Conservation (phyloP, 2,888 invertebrate genomes). For the Drosophila ustulata region DNA sequence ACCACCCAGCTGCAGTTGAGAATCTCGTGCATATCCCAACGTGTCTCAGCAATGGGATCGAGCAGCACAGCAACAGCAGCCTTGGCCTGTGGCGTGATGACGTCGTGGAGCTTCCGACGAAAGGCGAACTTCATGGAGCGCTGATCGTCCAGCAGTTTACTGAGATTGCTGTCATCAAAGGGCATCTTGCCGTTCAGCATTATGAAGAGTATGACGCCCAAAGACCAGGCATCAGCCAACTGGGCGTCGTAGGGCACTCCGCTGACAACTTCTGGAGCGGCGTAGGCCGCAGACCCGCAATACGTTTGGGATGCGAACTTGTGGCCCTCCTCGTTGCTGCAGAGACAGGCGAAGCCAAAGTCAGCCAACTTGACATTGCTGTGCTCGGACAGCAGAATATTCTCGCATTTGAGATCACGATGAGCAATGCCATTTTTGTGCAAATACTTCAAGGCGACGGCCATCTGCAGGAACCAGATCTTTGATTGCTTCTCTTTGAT, state of each 20-base stretch:
- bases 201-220: conserved; percentile 95
- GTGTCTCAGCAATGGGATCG: conserved; percentile 92
- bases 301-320: conserved; percentile 94
- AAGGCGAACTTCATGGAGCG: conserved; percentile 92
- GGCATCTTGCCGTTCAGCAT: conserved; percentile 98
- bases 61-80: conserved; percentile 92
- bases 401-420: conserved; percentile 96
- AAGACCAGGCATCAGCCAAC: conserved; percentile 96
- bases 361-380: conserved; percentile 96
- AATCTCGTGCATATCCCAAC: conserved; percentile 91
- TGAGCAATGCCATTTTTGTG: conserved; percentile 94
- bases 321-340: conserved; percentile 89
- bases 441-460: conserved; percentile 90
- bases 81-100: conserved; percentile 90
- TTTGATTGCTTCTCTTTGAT: conserved; percentile 92
- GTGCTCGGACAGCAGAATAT: conserved; percentile 91
- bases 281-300: conserved; percentile 98
- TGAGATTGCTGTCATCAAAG: conserved; percentile 94
- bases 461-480: conserved; percentile 94
- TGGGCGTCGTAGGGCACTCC: conserved; percentile 95
- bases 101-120: conserved; percentile 89
- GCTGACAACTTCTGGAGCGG: conserved; percentile 96
- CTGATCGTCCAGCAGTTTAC: conserved; percentile 93
- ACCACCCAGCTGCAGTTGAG: conserved; percentile 90
- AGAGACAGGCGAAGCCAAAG: conserved; percentile 96